These are phyloP conservation scores for Acleris holmiana DNA, from an alignment of 2,888 invertebrate species.

Conservation along the genomic window DNA sequence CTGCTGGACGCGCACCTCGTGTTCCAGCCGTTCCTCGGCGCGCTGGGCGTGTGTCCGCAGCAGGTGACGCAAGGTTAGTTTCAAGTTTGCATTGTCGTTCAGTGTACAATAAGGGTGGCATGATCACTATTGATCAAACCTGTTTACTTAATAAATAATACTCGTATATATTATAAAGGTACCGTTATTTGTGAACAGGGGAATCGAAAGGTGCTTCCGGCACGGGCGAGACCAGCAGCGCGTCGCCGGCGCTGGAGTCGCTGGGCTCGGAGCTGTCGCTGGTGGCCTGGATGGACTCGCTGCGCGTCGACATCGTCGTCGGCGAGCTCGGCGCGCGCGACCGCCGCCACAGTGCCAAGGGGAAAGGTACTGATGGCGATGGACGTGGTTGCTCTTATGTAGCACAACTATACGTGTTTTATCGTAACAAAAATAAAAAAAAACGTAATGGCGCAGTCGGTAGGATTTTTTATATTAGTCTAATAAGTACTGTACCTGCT, in stretches of 20 bases:
- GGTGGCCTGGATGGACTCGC: slow-evolving; percentile 92
- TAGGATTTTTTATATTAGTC: too few relatives aligned
- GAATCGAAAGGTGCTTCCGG: slow-evolving; percentile 46
- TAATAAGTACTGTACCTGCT: too few relatives aligned
- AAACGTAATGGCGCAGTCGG: too few relatives aligned
- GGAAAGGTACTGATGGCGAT: slow-evolving; percentile 52
- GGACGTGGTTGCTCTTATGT: too few relatives aligned
- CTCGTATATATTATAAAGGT: too few relatives aligned
- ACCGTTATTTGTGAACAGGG: slow-evolving; percentile 36
- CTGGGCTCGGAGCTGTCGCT: slow-evolving; percentile 94
- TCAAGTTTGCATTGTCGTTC: background rate
- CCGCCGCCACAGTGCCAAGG: slow-evolving; percentile 51
- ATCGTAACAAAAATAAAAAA: too few relatives aligned
- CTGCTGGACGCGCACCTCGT: slow-evolving; percentile 96
- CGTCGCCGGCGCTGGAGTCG: slow-evolving; percentile 89
- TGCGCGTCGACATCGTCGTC: slow-evolving; percentile 97
- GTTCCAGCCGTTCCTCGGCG: slow-evolving; percentile 95
- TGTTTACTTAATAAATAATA: too few relatives aligned
- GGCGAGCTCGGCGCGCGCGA: slow-evolving; percentile 88
- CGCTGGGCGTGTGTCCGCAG: slow-evolving; percentile 94
- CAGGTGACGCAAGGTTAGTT: slow-evolving; percentile 86
- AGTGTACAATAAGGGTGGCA: too few relatives aligned
- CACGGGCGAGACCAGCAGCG: slow-evolving; percentile 49
- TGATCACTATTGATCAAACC: background rate
- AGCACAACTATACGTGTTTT: too few relatives aligned